Base-by-base conservation (phyloP, 2,888 invertebrate genomes). In the Thereva unica region DNA sequence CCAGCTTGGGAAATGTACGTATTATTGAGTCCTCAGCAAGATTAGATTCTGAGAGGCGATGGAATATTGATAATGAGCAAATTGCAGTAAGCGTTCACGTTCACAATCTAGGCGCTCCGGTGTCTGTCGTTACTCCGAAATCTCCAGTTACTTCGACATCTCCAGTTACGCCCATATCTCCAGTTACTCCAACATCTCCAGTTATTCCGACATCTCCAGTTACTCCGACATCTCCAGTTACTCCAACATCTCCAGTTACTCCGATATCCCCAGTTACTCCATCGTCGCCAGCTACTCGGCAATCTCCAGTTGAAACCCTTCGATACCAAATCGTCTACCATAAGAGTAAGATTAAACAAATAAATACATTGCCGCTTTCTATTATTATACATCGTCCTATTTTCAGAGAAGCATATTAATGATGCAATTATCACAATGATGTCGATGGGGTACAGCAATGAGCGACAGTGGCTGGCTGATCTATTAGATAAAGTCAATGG, bases 391-490 rank as follows among this genome's bases (percentile, higher is more conserved):
- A 47, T 66, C 40, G 55, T 34, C 5, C 44, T 61, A n/a, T 59
- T 54, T 67, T 23, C 54, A 79, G 78, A 77, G 71, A 71, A 73
- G 47, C 74, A 84, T 70, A 86, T 92, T 65, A 86, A 88, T 59
- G 82, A 84, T 1, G 86, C 91, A 4, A 81, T 92, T 40, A 80
- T 85, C 56, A 84, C 86, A 50, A 91, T 93, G 91, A 82, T 87
- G 74, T 78, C 83, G 0, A 93, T 94, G 93, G 93, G 93, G 41
- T 94, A 92, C 81, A 86, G 86, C 72, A 89, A 93, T 76, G 90
- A 92, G 66, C 89, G 79, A 4, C 77, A 77, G 12, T 78, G 76
- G 75, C 69, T 81, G 64, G 78, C 80, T 9, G 76, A 79, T 67
- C 69, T 81, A 3, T 70, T 81, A 63, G 78, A 78, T 67, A 76